These are phyloP conservation scores for Capromys pilorides DNA, from an alignment of 2,797 vertebrate genomes.

Conservation along the genomic window DNA sequence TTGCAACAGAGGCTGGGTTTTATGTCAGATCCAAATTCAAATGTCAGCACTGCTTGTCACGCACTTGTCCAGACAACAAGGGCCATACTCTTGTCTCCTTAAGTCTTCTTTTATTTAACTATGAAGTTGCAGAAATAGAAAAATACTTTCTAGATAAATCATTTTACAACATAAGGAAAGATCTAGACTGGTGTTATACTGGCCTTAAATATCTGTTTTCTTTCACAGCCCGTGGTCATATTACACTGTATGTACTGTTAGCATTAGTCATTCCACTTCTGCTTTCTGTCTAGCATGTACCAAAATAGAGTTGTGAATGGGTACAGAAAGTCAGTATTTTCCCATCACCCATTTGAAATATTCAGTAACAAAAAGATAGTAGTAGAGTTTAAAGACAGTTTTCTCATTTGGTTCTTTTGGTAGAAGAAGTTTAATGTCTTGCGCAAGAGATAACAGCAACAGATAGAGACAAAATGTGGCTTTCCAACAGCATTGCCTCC, in stretches of 20 bases:
- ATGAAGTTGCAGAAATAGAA: neutral
- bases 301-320: fast-evolving
- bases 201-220: neutral
- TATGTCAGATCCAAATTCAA: neutral
- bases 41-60: neutral
- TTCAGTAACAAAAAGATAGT: neutral
- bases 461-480: neutral
- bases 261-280: neutral
- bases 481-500: neutral
- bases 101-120: neutral
- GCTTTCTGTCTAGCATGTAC: neutral
- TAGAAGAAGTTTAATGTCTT: neutral
- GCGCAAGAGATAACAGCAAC: neutral
- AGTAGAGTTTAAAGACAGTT: neutral
- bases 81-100: neutral
- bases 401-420: neutral
- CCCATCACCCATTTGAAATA: neutral
- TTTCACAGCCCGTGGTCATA: neutral
- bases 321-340: neutral
- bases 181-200: fast-evolving
- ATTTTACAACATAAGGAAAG: neutral
- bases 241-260: neutral
- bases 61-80: fast-evolving
- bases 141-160: neutral
- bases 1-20: neutral